phyloP scores from a whole-genome alignment of 2,113 vertebrate species.

The Pomatorhinus ruficollis region DNA sequence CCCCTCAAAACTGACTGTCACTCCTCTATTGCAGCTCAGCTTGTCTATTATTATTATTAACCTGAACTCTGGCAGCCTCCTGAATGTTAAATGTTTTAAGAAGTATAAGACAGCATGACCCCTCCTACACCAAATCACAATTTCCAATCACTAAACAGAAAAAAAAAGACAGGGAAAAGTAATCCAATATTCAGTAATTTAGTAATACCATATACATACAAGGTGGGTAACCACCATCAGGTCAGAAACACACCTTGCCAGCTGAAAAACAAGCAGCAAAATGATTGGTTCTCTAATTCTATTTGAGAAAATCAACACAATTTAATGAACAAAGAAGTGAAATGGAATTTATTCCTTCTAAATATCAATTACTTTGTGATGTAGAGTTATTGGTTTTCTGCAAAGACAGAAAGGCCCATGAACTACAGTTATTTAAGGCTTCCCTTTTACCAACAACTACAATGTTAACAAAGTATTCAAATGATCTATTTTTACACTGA shows the following conservation, averaged over 20 bases:
- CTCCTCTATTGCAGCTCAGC: neutral
- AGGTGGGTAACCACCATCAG: neutral
- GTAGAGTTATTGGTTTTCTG: neutral
- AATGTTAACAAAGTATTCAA: neutral
- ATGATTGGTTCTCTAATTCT: neutral
- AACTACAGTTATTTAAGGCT: neutral
- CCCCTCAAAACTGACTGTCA: neutral
- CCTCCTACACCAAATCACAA: neutral
- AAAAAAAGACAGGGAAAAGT: neutral
- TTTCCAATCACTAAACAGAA: neutral
- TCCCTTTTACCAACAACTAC: neutral
- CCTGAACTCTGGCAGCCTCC: neutral
- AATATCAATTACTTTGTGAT: neutral
- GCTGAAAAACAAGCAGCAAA: neutral
- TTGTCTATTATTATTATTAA: neutral
- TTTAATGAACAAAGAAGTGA: neutral
- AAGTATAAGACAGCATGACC: neutral
- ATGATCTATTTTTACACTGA: neutral
- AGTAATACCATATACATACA: neutral
- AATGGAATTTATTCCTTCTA: neutral
- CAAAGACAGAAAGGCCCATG: neutral
- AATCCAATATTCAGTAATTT: neutral
- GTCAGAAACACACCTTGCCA: neutral
- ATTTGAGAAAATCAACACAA: neutral
- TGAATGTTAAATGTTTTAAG: neutral